Percentiles rank a stretch among this genome's conserved stretches.
Evolutionary conservation across 1,140 invertebrate species (phyloP).

Genomic region (Geopemphigus sp.): DNA sequence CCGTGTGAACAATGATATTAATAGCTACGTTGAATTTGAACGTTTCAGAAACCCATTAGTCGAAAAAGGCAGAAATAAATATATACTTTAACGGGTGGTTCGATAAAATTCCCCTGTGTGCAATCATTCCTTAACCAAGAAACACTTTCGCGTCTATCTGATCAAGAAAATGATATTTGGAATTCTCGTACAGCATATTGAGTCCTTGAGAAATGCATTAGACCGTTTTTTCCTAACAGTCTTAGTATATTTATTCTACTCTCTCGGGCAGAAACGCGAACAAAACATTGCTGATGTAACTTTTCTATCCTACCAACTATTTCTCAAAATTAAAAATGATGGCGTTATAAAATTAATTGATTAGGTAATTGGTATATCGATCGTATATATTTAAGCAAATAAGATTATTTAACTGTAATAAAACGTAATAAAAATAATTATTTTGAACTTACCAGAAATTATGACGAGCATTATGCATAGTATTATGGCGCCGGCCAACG

Average conservation of each 20-base stretch:
- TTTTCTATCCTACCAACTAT: not conserved
- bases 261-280: not conserved
- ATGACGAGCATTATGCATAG: slow-evolving; percentile 36
- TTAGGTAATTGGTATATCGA: no score
- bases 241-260: not conserved
- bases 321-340: no score
- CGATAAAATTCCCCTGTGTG: slow-evolving; percentile 17
- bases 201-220: slow-evolving; percentile 11
- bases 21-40: not conserved
- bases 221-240: not conserved
- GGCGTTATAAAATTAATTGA: no score
- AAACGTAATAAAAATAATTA: not conserved
- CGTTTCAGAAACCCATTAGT: not conserved
- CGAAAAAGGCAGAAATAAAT: not conserved
- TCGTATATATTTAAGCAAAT: not conserved
- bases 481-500: slow-evolving; percentile 37
- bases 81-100: not conserved
- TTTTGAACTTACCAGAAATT: slow-evolving; percentile 29
- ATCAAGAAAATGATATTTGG: not conserved
- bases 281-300: not conserved
- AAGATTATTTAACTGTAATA: not conserved
- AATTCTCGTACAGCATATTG: not conserved
- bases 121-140: not conserved
- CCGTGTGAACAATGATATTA: not conserved
- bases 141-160: not conserved